phyloP scores from a whole-genome alignment of 2,888 invertebrate species.

The Halictus quadricinctus region DNA sequence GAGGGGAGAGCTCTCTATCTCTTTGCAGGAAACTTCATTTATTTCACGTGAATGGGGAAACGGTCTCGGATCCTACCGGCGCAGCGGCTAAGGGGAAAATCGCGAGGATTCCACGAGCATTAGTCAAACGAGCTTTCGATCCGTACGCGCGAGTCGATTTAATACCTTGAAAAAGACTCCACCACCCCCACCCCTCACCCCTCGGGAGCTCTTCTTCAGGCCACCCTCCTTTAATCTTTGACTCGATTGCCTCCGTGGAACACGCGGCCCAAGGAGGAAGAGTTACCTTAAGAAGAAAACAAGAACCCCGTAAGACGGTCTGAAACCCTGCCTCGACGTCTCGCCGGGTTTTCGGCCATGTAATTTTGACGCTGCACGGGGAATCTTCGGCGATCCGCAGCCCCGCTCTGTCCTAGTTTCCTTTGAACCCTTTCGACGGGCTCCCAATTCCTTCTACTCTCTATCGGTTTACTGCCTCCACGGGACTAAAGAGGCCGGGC shows the following conservation, averaged over 20 bases:
- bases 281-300: constrained; percentile 17
- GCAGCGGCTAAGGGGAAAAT: constrained; percentile 15
- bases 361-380: constrained; percentile 44
- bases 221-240: constrained; percentile 41
- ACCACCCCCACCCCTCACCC: not conserved
- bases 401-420: constrained; percentile 47
- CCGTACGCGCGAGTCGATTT: constrained; percentile 10
- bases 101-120: constrained; percentile 22
- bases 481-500: not conserved
- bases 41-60: constrained; percentile 49
- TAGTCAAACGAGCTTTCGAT: constrained; percentile 47
- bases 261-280: not conserved
- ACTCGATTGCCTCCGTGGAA: constrained; percentile 26
- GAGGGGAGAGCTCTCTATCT: constrained; percentile 21
- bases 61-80: constrained; percentile 18
- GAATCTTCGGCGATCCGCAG: constrained; percentile 56
- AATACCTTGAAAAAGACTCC: constrained; percentile 22
- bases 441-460: not conserved
- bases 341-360: constrained; percentile 14
- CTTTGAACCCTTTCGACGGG: constrained; percentile 47
- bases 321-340: constrained; percentile 10
- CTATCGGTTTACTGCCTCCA: constrained; percentile 31
- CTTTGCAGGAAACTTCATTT: constrained; percentile 46
- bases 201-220: not conserved
- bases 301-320: constrained; percentile 20